Conservation (phyloP, 2,888 invertebrate species). For the Ecdyonurus torrentis region DNA sequence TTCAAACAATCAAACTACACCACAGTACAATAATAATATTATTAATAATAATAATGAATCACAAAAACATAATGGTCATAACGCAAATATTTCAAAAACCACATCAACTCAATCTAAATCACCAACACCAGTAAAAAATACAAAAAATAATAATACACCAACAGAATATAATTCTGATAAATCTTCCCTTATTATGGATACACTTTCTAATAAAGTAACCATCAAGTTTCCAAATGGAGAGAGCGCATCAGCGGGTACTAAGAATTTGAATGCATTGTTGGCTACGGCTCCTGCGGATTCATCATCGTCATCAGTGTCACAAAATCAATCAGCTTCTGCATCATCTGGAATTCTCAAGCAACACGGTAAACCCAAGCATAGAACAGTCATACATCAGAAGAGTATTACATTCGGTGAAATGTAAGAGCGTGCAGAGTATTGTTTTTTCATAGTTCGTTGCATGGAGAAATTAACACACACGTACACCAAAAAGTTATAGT, state of each 20-base stretch:
- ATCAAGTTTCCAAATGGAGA: conserved; percentile 19
- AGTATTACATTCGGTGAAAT: conserved; percentile 1
- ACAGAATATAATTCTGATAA: no score
- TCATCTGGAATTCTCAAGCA: neutral
- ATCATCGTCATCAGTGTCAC: neutral
- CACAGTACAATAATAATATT: no score
- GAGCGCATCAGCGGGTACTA: neutral
- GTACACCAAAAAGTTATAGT: no score
- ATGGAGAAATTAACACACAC: no score
- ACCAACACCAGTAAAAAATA: neutral
- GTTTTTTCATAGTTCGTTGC: no score
- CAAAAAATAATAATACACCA: no score
- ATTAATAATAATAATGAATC: no score
- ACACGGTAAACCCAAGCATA: neutral
- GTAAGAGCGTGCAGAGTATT: neutral
- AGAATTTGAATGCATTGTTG: neutral
- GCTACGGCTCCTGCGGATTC: neutral
- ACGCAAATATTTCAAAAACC: no score
- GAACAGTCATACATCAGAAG: conserved; percentile 1
- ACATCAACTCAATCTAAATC: neutral
- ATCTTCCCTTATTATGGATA: conserved; percentile 2
- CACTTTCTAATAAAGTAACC: conserved; percentile 25
- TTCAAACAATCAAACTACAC: neutral
- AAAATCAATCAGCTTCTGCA: no score
- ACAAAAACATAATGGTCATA: no score